Base-by-base conservation (phyloP, 2,797 vertebrate genomes). In the Myotis planiceps region DNA sequence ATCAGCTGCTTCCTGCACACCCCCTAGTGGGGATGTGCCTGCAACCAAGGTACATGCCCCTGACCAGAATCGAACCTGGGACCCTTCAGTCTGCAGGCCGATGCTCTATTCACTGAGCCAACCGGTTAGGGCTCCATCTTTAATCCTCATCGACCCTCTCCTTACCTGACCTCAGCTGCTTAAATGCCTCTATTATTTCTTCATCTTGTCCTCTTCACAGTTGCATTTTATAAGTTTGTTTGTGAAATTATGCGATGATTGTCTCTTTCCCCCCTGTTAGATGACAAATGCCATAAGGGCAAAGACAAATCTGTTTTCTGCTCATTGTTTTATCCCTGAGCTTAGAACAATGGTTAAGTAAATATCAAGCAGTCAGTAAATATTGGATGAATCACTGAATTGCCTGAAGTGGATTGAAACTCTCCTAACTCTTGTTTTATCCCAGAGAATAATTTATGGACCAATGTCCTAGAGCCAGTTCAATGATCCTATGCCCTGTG, bases 281-380 rank as follows among this genome's bases (percentile, higher is more conserved):
- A 79, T 49, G 34, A 29, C 16, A 72, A 83, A 23, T 27, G 32
- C 42, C 39, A 25, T 47, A 90, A 80, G 42, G 27, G 16, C 42
- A 86, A 72, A 16, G 19, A 32, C n/a, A 71, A 71, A 60, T 83
- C 39, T 79, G 42, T 65, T 80, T 95, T 93, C 65, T 89, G 45
- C 21, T 69, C 72, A 15, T 25, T 87, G 21, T 87, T 90, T 88
- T 65, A 87, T 27, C 29, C 45, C 9, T 25, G 16, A 5, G 37
- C 65, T 74, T 82, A 78, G 60, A 75, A 89, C 63, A 90, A 39
- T 53, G 42, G 66, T 76, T 69, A 93, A 65, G 42, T 80, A 79
- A 93, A 81, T 21, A 92, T 32, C 18, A 63, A 87, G 69, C 32
- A 58, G 12, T 88, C 21, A 47, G 51, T 79, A 95, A 90, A 93